phyloP scores from a whole-genome alignment of 2,888 invertebrate species.

The Phortica magna region DNA sequence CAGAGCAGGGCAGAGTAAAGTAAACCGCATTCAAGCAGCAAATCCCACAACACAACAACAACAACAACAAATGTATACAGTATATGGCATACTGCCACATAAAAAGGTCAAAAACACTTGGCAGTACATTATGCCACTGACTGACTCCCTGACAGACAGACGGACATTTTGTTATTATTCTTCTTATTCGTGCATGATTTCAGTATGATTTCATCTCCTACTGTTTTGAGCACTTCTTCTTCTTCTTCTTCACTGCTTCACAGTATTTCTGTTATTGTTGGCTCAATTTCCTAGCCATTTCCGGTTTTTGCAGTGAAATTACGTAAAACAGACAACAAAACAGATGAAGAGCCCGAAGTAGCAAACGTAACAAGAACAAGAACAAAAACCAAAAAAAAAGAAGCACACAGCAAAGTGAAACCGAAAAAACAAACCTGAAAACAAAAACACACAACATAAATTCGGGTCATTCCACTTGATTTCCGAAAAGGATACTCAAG shows the following conservation, averaged over 20 bases:
- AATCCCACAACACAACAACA: not conserved
- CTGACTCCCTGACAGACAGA: slow-evolving; percentile 37
- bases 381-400: slow-evolving; percentile 21
- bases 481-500: slow-evolving; percentile 66
- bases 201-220: slow-evolving; percentile 49
- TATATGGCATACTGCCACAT: slow-evolving; percentile 10
- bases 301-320: slow-evolving; percentile 63
- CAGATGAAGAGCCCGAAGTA: slow-evolving; percentile 35
- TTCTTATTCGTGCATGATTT: slow-evolving; percentile 52
- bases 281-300: slow-evolving; percentile 72
- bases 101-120: slow-evolving; percentile 69
- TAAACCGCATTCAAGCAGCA: slow-evolving; percentile 10
- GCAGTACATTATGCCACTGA: slow-evolving; percentile 65
- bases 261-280: slow-evolving; percentile 68
- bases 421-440: slow-evolving; percentile 44
- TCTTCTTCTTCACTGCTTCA: slow-evolving; percentile 36
- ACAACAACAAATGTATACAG: not conserved
- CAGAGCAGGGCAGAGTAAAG: not conserved
- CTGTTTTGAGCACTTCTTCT: not conserved
- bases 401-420: slow-evolving; percentile 2
- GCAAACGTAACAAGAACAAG: slow-evolving; percentile 35
- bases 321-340: slow-evolving; percentile 64
- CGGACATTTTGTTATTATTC: slow-evolving; percentile 55
- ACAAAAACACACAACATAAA: slow-evolving; percentile 35
- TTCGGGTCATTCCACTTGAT: slow-evolving; percentile 74